phyloP scores from a whole-genome alignment of 2,113 vertebrate species.

The Nothocercus nigrocapillus region DNA sequence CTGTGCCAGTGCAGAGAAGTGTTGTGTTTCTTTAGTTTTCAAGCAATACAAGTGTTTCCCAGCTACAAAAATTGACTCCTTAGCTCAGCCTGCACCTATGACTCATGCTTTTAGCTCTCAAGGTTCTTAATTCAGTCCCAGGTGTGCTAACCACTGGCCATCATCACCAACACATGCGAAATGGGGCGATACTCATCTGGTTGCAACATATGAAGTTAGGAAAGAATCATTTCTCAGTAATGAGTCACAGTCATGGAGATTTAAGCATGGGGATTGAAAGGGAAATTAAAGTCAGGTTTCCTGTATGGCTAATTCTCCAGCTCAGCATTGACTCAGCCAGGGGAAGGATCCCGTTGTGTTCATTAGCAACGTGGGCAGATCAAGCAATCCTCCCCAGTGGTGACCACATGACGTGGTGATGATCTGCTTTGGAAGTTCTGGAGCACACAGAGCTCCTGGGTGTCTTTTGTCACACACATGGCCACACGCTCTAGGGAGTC shows the following conservation, averaged over 20 bases:
- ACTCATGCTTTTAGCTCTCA: neutral
- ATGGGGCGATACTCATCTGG: neutral
- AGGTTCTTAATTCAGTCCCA: slow-evolving; percentile 38
- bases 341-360: neutral
- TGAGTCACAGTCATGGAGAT: slow-evolving; percentile 40
- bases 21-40: neutral
- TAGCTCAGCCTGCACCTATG: neutral
- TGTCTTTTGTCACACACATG: neutral
- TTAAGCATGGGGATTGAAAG: neutral
- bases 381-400: neutral
- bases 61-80: neutral
- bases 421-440: neutral
- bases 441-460: neutral
- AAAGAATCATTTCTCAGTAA: neutral
- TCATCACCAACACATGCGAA: neutral
- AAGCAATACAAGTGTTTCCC: neutral
- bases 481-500: neutral
- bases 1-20: neutral
- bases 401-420: accelerated
- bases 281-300: slow-evolving; percentile 26
- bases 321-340: neutral
- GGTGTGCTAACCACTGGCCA: slow-evolving; percentile 11
- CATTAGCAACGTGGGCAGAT: neutral
- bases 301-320: slow-evolving; percentile 4
- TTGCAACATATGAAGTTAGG: neutral